Conservation (phyloP, 2,113 vertebrate genomes). For the Oreochromis aureus region DNA sequence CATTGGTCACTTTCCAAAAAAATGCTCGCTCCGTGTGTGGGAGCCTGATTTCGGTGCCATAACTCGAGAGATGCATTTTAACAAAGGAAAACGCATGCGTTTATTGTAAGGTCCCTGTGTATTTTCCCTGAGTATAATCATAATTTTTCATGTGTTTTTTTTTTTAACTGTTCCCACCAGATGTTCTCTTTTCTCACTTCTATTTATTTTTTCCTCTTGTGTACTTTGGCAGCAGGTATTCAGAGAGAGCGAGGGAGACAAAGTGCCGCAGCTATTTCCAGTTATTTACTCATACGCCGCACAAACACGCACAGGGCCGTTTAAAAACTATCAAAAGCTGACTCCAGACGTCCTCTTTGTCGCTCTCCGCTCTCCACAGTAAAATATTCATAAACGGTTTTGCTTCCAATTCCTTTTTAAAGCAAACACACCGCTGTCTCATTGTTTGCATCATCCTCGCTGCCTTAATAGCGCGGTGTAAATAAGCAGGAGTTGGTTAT, state of each 20-base stretch:
- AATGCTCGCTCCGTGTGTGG: neutral
- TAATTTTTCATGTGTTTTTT: neutral
- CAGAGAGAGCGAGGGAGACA: neutral
- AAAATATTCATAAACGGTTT: slow-evolving; percentile 21
- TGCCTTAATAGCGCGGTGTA: neutral
- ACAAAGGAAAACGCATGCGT: neutral
- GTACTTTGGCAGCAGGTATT: neutral
- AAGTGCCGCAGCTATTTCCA: neutral
- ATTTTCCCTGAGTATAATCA: neutral
- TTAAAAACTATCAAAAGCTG: neutral
- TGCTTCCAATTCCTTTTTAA: neutral
- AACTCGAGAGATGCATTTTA: neutral
- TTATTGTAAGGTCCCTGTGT: neutral
- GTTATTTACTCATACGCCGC: neutral
- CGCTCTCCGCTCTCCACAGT: neutral
- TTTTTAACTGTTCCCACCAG: neutral
- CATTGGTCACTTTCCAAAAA: slow-evolving; percentile 30
- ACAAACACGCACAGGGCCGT: neutral
- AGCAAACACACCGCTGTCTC: neutral
- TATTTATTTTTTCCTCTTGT: neutral
- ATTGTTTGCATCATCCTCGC: neutral
- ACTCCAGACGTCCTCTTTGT: neutral
- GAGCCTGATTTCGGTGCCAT: neutral
- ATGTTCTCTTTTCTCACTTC: neutral
- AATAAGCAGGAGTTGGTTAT: neutral